phyloP scores from a whole-genome alignment of 1,140 invertebrate species.

The Pogonomyrmex californicus region DNA sequence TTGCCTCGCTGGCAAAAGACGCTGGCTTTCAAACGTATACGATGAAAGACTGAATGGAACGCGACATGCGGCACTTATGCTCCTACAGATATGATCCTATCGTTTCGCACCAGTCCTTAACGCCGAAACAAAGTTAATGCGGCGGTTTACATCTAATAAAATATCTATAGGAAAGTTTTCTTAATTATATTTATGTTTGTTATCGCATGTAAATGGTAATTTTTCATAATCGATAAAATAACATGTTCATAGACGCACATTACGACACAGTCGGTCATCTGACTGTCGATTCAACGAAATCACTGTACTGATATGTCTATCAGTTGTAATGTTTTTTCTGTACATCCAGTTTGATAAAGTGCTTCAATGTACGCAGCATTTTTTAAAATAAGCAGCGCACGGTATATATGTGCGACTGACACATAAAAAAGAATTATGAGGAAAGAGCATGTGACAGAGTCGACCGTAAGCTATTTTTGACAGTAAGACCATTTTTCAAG shows the following conservation, averaged over 20 bases:
- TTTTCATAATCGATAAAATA: not conserved
- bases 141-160: not conserved
- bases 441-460: constrained; percentile 43
- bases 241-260: not conserved
- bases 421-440: constrained; percentile 48
- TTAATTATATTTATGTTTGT: not conserved
- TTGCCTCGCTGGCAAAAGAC: constrained; percentile 70
- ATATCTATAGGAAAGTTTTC: not conserved
- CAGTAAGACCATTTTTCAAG: constrained; percentile 55
- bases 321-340: not conserved
- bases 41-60: constrained; percentile 53
- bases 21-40: constrained; percentile 47
- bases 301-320: not conserved
- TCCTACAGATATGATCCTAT: constrained; percentile 6
- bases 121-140: not conserved
- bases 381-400: constrained; percentile 11
- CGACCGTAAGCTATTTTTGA: constrained; percentile 43
- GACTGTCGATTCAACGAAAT: not conserved
- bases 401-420: constrained; percentile 4
- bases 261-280: not conserved
- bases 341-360: constrained; percentile 5
- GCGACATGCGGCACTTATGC: constrained; percentile 23
- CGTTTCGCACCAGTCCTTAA: constrained; percentile 11
- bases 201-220: not conserved
- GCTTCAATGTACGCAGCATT: not conserved